These are phyloP conservation scores for Silurus lanzhouensis DNA, from an alignment of 2,797 vertebrate species.

Conservation along the genomic window DNA sequence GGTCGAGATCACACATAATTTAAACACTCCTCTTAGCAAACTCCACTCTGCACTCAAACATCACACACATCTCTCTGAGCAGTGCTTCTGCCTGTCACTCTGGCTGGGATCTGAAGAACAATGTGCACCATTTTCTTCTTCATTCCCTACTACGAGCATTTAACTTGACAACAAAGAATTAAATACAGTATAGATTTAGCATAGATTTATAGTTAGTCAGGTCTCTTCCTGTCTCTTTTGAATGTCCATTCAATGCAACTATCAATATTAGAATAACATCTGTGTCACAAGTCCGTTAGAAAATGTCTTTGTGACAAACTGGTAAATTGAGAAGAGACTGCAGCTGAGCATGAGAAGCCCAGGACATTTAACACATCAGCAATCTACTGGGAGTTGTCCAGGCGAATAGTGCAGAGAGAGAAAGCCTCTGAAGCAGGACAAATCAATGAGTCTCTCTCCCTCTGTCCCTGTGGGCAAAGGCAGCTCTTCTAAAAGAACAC, in stretches of 20 bases:
- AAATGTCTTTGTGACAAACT: constrained; percentile 46
- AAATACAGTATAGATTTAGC: not conserved
- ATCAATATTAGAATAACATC: constrained; percentile 54
- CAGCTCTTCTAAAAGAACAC: constrained; percentile 59
- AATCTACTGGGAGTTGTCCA: constrained; percentile 56
- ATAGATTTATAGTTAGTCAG: not conserved
- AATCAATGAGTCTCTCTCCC: constrained; percentile 58
- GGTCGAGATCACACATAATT: too few species aligned
- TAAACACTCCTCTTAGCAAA: not conserved
- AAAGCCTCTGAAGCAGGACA: constrained; percentile 56
- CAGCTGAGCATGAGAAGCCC: constrained; percentile 44
- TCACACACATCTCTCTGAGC: not conserved
- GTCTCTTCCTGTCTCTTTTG: not conserved
- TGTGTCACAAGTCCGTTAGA: constrained; percentile 29
- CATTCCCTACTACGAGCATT: not conserved
- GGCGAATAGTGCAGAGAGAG: constrained; percentile 51
- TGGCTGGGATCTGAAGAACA: not conserved
- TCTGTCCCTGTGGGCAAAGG: constrained; percentile 48
- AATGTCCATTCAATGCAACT: constrained; percentile 18
- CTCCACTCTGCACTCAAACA: not conserved
- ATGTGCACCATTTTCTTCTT: not conserved
- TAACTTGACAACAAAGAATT: not conserved
- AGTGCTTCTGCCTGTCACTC: not conserved
- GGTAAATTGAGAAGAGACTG: constrained; percentile 49
- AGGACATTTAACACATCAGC: constrained; percentile 56